These are phyloP conservation scores for Apodemus speciosus DNA, from an alignment of 2,113 vertebrate species.

Conservation along the genomic window DNA sequence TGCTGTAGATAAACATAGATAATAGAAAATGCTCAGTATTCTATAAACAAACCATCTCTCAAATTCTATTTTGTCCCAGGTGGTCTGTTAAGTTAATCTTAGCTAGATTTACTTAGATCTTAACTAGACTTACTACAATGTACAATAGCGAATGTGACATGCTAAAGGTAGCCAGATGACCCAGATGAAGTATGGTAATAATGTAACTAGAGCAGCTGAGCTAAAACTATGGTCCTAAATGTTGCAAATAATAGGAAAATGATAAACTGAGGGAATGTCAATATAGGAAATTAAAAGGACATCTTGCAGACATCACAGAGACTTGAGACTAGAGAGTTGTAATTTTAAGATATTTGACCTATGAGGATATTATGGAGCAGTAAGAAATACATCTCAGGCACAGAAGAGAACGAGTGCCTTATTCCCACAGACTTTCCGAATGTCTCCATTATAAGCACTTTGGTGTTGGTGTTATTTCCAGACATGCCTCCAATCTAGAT, in stretches of 20 bases:
- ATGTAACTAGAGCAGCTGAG: not conserved
- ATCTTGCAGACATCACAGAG: not conserved
- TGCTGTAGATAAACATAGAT: constrained; percentile 53
- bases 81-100: constrained; percentile 20
- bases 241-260: constrained; percentile 9
- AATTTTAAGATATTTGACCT: not conserved
- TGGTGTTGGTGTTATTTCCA: not conserved
- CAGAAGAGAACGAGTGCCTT: not conserved
- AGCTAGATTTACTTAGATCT: too few species aligned
- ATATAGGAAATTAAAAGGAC: constrained; percentile 2
- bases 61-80: constrained; percentile 14
- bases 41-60: constrained; percentile 28
- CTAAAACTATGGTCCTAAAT: not conserved
- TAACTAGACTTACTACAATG: constrained; percentile 20
- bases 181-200: not conserved
- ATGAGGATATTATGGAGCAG: not conserved
- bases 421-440: not conserved
- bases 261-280: constrained; percentile 14
- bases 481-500: not conserved
- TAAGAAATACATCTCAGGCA: not conserved
- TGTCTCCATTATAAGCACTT: not conserved
- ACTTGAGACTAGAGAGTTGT: not conserved
- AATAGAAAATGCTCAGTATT: constrained; percentile 42
- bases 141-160: not conserved
- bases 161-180: not conserved